phyloP scores from a whole-genome alignment of 2,888 invertebrate genomes.

The Labia minor region DNA sequence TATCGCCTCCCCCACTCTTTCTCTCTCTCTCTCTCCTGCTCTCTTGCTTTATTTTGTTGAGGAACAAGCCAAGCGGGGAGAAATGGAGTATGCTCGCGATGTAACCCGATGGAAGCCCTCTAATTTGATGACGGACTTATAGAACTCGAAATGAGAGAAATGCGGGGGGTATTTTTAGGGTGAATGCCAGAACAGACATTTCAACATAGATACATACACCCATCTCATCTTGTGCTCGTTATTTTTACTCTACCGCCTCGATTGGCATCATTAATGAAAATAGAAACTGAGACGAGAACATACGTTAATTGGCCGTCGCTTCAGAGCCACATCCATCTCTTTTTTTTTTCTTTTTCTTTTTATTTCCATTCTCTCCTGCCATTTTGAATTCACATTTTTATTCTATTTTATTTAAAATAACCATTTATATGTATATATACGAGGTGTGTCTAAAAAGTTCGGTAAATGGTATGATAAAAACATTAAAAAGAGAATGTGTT shows the following conservation, averaged over 20 bases:
- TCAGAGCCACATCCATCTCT: not conserved
- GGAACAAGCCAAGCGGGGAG: not conserved
- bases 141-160: not conserved
- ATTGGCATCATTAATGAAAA: slow-evolving; percentile 13
- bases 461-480: too few species aligned
- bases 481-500: too few species aligned
- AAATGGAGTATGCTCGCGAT: not conserved
- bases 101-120: slow-evolving; percentile 1
- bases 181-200: not conserved
- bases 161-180: not conserved
- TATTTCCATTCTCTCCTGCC: too few species aligned
- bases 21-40: not conserved
- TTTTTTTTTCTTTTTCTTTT: not conserved
- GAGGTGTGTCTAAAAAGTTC: too few species aligned
- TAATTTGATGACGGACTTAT: slow-evolving; percentile 13
- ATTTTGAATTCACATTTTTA: too few species aligned
- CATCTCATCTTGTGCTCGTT: not conserved
- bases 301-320: slow-evolving; percentile 13
- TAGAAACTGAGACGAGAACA: slow-evolving; percentile 8
- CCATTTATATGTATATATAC: too few species aligned
- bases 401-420: too few species aligned
- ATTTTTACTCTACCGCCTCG: not conserved
- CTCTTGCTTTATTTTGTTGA: not conserved
- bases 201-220: not conserved
- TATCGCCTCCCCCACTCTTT: not conserved